Conservation (phyloP, 2,797 vertebrate genomes). For the Thalassophryne amazonica region DNA sequence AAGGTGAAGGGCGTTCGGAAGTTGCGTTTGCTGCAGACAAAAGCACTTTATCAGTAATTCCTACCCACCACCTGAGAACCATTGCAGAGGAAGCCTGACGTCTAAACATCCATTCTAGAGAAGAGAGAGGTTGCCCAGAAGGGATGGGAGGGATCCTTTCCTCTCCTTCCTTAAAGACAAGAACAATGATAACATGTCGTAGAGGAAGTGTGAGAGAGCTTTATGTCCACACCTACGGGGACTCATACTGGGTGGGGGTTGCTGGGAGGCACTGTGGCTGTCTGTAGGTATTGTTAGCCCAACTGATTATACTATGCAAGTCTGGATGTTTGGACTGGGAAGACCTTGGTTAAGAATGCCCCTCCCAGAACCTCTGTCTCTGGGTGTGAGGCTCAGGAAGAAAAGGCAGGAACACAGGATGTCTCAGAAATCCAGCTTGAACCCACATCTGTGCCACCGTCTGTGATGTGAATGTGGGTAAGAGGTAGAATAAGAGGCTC, state of each 20-base stretch:
- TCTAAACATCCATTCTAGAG: constrained; percentile 54
- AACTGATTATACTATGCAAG: constrained; percentile 37
- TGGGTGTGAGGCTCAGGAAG: constrained; percentile 62
- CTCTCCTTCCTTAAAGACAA: constrained; percentile 33
- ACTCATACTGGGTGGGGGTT: neutral
- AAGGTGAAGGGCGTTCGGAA: neutral
- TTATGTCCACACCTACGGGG: constrained; percentile 36
- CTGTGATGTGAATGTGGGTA: neutral
- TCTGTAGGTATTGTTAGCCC: constrained; percentile 47
- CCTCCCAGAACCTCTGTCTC: constrained; percentile 12
- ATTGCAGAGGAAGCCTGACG: constrained; percentile 41
- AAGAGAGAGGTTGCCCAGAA: constrained; percentile 38
- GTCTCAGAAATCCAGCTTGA: constrained; percentile 46
- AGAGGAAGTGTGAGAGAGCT: constrained; percentile 43
- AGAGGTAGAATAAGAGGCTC: neutral
- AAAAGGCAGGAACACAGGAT: constrained; percentile 53
- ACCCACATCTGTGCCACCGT: constrained; percentile 16
- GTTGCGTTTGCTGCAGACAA: neutral
- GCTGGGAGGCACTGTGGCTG: constrained; percentile 9
- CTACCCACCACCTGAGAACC: constrained; percentile 44
- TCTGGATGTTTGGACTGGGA: constrained; percentile 29
- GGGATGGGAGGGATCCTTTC: constrained; percentile 68
- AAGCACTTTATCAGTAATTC: constrained; percentile 10
- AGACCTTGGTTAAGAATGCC: constrained; percentile 35
- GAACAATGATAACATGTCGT: constrained; percentile 58